Evolutionary conservation across 1,140 invertebrate species (phyloP), one percentile per base, ranked within the genome.

Genomic region (Drosophila sulfurigaster): DNA sequence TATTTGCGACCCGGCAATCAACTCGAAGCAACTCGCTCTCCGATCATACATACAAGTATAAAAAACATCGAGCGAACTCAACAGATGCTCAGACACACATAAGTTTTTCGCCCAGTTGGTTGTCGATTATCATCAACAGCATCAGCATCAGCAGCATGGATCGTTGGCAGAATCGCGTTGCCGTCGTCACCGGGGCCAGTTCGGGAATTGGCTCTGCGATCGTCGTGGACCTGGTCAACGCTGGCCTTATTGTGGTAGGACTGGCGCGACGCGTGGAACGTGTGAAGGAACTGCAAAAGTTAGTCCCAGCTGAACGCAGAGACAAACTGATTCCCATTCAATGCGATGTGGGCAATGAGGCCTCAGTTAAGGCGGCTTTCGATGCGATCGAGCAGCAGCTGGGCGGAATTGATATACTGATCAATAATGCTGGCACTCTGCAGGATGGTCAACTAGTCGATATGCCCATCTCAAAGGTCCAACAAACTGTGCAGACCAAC

Each of bases 151-250:
- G 32, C 32, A 68, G 28, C 32, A 96, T 96, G 96, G 95, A 96
- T 20, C 93, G 94, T 15, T 96, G 95, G 95, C 69, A 65, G 1
- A 95, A 95, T 59, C 95, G 94, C 67, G 94, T 95, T 0, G 96
- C 95, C 1, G 93, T 97, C 10, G 94, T 97, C n/a, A 96, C 96
- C 0, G 96, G 96, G 0, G 96, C 96, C 0, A 96, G 95, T 68
- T 93, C 93, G 1, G 96, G 96, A 0, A 96, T 97, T 16, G 96
- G 96, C 0, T 94, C 94, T 0, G 94, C 93, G 1, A 93, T 95
- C 11, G 93, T 93, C 10, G 88, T 93, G 72, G 78, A 91, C 2
- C 89, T 97, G 5, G 94, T 95, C 0, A 87, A 94, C 25, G 87
- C 93, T 20, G 96, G 96, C 2, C 82, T 97, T 57, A 93, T 93